A percentile compares a stretch with the other conserved stretches of the same genome.
phyloP scores from a whole-genome alignment of 2,888 invertebrate genomes.

The Yponomeuta plumbellus region DNA sequence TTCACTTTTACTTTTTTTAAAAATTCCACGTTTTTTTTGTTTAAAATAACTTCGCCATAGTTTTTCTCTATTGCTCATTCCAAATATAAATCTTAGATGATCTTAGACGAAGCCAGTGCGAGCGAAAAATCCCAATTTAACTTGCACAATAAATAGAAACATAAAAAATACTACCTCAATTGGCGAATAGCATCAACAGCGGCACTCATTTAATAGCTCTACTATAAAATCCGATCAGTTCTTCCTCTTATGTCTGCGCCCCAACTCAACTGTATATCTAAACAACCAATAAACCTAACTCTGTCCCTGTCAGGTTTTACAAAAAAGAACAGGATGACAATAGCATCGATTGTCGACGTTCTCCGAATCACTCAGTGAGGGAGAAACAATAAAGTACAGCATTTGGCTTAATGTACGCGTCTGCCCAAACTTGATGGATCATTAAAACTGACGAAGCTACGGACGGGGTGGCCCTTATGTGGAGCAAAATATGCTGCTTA shows the following conservation, averaged over 20 bases:
- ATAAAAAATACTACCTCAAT: background rate
- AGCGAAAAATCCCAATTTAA: background rate
- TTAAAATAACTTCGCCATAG: too few species aligned
- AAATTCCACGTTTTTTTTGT: too few species aligned
- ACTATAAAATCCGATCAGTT: background rate
- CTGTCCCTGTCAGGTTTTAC: too few species aligned
- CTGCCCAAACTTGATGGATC: slow-evolving; percentile 23
- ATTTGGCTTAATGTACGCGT: slow-evolving; percentile 19
- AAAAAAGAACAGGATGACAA: too few species aligned
- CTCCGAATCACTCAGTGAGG: background rate
- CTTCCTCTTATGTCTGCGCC: background rate
- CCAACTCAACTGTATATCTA: background rate
- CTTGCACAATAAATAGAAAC: background rate
- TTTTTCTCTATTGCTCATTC: too few species aligned
- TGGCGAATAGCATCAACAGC: background rate
- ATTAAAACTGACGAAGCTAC: slow-evolving; percentile 20
- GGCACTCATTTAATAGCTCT: background rate
- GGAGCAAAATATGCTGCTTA: too few species aligned
- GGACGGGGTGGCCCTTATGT: background rate
- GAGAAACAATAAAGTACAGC: slow-evolving; percentile 18
- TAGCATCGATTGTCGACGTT: too few species aligned
- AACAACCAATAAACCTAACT: too few species aligned
- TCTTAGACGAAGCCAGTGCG: too few species aligned
- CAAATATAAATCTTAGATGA: too few species aligned
- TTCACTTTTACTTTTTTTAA: too few species aligned